Percentiles rank a stretch among this genome's conserved stretches.
Evolutionary conservation across 1,140 invertebrate genomes (phyloP).

Genomic region (Leptestheria dahalacensis): DNA sequence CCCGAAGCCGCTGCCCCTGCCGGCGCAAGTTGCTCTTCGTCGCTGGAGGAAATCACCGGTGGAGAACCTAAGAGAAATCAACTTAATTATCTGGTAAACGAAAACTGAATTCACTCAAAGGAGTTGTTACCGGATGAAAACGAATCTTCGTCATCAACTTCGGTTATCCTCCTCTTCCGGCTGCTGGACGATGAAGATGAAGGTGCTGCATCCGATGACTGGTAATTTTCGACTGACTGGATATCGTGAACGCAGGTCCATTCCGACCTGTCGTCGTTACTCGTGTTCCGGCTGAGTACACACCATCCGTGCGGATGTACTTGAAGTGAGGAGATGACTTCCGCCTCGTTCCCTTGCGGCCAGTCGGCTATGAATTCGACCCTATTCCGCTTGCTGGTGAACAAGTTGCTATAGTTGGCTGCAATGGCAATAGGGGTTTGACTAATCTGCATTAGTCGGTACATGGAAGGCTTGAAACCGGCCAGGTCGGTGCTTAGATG

Average conservation of each 20-base stretch:
- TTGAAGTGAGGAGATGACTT: conserved; percentile 75
- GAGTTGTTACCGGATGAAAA: background rate
- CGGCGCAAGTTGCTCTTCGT: background rate
- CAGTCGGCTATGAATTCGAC: conserved; percentile 83
- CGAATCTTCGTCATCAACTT: background rate
- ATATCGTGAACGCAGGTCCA: conserved; percentile 91
- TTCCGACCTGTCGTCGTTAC: conserved; percentile 66
- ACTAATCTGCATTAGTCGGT: conserved; percentile 72
- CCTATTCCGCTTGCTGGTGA: conserved; percentile 58
- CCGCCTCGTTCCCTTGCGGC: conserved; percentile 65
- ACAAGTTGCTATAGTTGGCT: conserved; percentile 62
- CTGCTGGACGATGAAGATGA: background rate
- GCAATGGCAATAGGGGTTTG: conserved; percentile 61
- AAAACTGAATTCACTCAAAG: too few species aligned
- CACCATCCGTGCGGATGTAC: conserved; percentile 86
- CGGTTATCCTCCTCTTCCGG: background rate
- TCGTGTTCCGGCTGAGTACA: conserved; percentile 71
- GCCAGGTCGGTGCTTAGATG: conserved; percentile 61
- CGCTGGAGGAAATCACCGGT: background rate
- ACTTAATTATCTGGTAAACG: background rate
- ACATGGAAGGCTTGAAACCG: conserved; percentile 78
- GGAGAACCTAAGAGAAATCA: background rate
- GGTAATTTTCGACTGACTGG: conserved; percentile 35
- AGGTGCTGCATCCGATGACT: background rate
- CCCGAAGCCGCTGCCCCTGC: background rate